phyloP scores from a whole-genome alignment of 2,888 invertebrate species.

The Trissolcus japonicus region DNA sequence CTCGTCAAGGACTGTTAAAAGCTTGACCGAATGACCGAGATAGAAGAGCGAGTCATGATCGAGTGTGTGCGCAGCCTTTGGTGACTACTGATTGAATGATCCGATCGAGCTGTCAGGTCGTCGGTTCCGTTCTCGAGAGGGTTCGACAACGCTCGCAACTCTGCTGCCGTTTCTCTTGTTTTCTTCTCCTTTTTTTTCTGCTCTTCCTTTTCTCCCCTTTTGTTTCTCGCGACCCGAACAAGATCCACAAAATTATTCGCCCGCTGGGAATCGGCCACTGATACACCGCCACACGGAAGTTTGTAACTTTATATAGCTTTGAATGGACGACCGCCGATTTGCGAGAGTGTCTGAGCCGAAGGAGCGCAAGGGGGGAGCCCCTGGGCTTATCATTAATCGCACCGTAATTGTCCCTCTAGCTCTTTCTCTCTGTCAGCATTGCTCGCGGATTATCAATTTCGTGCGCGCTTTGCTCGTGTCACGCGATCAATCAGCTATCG shows the following conservation, averaged over 20 bases:
- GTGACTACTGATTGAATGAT: constrained; percentile 55
- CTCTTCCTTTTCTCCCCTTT: neutral
- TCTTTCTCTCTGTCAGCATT: constrained; percentile 7
- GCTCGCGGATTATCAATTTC: constrained; percentile 46
- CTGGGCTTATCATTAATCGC: constrained; percentile 57
- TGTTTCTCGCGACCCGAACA: too few species aligned
- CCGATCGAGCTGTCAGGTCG: constrained; percentile 47
- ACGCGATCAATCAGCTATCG: constrained; percentile 21
- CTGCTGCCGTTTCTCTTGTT: neutral
- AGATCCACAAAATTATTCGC: neutral
- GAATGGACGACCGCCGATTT: constrained; percentile 61
- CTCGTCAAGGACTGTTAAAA: constrained; percentile 57
- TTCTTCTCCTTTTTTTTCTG: neutral
- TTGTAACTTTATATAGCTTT: constrained; percentile 74
- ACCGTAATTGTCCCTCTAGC: constrained; percentile 54
- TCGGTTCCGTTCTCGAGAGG: constrained; percentile 33
- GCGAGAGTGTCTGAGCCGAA: constrained; percentile 60
- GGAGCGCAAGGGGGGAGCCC: constrained; percentile 47
- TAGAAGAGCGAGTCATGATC: constrained; percentile 55
- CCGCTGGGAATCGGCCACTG: constrained; percentile 53
- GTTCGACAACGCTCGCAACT: constrained; percentile 1
- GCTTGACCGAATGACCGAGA: constrained; percentile 59
- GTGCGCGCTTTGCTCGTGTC: constrained; percentile 28
- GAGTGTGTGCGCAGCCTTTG: constrained; percentile 47
- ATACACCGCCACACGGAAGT: constrained; percentile 67